These are phyloP conservation scores for Montipora capricornis DNA, from an alignment of 64 coral and sea anemone genomes.

Conservation along the genomic window DNA sequence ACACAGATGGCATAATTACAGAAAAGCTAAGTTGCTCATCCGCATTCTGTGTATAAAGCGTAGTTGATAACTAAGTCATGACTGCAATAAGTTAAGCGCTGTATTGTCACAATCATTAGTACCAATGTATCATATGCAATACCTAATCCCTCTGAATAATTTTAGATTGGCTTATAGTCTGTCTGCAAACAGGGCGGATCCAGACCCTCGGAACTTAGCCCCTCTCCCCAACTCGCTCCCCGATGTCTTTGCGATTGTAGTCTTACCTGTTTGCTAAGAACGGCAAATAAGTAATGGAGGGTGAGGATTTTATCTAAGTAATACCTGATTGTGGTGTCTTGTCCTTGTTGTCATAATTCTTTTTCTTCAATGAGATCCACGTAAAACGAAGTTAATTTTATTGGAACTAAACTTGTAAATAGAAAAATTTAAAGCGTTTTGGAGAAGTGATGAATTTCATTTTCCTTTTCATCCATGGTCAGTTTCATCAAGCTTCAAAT, in stretches of 20 bases:
- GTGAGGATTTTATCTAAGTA: too few species aligned
- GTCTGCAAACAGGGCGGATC: too few species aligned
- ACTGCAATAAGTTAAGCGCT: too few species aligned
- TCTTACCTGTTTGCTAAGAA: too few species aligned
- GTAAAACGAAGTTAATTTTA: not conserved
- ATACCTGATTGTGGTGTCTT: too few species aligned
- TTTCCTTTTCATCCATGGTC: not conserved
- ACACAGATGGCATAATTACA: not conserved
- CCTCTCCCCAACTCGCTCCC: too few species aligned
- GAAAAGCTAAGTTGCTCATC: not conserved
- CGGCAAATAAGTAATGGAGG: too few species aligned
- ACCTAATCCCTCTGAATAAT: not conserved
- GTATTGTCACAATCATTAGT: not conserved
- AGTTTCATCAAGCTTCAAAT: conserved; percentile 10
- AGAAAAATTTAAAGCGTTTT: conserved; percentile 4
- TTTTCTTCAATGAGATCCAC: not conserved
- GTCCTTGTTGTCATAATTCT: too few species aligned
- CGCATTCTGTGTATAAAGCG: not conserved
- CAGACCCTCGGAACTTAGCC: too few species aligned
- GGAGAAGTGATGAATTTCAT: not conserved
- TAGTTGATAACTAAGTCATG: not conserved
- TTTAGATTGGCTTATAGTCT: not conserved
- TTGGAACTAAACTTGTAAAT: not conserved
- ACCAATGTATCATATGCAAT: not conserved
- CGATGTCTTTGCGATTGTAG: too few species aligned